These are phyloP conservation scores for Enteromius anoplus DNA, from an alignment of 2,797 vertebrate genomes.

Conservation along the genomic window DNA sequence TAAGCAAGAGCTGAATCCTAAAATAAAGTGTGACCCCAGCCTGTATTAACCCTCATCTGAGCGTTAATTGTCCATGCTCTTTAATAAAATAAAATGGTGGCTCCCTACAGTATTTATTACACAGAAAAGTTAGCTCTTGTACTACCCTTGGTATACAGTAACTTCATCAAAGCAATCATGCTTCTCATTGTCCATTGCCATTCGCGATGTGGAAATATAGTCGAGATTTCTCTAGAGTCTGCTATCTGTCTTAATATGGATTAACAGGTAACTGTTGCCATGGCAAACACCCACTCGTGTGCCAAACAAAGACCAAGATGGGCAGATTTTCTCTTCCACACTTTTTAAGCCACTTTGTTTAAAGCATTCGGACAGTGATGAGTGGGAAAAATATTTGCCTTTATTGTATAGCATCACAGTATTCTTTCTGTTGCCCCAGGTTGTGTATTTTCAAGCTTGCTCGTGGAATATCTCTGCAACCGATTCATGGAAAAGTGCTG, in stretches of 20 bases:
- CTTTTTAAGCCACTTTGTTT: constrained; percentile 25
- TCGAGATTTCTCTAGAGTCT: constrained; percentile 46
- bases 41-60: neutral
- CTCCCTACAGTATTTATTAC: neutral
- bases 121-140: neutral
- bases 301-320: constrained; percentile 52
- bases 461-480: constrained; percentile 26
- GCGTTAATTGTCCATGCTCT: neutral
- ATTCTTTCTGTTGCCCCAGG: constrained; percentile 29
- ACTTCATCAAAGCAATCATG: neutral
- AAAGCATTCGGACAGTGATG: constrained; percentile 34
- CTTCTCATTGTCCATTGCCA: neutral
- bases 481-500: constrained; percentile 5
- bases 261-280: constrained; percentile 64
- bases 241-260: constrained; percentile 41
- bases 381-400: constrained; percentile 2
- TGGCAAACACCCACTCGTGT: constrained; percentile 60
- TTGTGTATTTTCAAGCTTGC: constrained; percentile 31
- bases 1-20: neutral
- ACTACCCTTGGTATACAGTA: neutral
- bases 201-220: constrained; percentile 26
- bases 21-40: neutral
- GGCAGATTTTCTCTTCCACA: constrained; percentile 46
- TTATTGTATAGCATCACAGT: constrained; percentile 3
- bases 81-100: no score